Base-by-base conservation (phyloP, 2,888 invertebrate species). In the Blastobasis adustella region DNA sequence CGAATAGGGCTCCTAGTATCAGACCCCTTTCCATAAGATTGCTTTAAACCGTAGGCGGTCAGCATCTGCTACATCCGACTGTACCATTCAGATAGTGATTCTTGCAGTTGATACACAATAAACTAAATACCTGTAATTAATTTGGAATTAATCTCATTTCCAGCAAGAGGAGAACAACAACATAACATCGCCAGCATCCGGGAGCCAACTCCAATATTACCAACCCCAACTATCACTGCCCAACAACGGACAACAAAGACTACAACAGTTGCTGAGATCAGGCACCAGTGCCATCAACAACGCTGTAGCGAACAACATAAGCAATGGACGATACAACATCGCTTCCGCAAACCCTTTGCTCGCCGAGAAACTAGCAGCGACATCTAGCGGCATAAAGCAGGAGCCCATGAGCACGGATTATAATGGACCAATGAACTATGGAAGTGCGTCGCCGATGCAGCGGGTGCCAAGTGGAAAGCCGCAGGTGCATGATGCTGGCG, bases 301-400 rank as follows among this genome's bases (percentile, higher is more conserved):
- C 63, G 80, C 75, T 55, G 79, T 86, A 52, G 71, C 77, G n/a
- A 84, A 77, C 56, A 85, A 78, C 47, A 90, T 87, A 57, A 89
- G 89, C 67, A 89, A 90, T 67, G 91, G 91, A 64, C 85, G 93
- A 73, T 94, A 93, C 75, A 94, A 94, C 62, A 95, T 96, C 59
- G 94, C 94, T 38, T 95, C 96, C 8, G 94, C 95, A 47, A 96
- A 96, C 82, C 96, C 96, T 10, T 82, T 96, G 60, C 89, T 96
- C 57, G 96, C 96, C 63, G 96, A 96, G 90, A 93, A 93, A 75
- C 80, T 91, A 60, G 91, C 96, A 69, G 95, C 96, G 78, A 94
- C 95, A 90, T 91, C 90, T 82, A 86, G 89, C 81, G 82, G 90
- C 73, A 82, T 90, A 81, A 88, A 90, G 82, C 87, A 89, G 58